A percentile compares a stretch with the other conserved stretches of the same genome.
These are phyloP conservation scores for Melangyna quadrimaculata DNA, from an alignment of 2,888 invertebrate species.

Conservation along the genomic window DNA sequence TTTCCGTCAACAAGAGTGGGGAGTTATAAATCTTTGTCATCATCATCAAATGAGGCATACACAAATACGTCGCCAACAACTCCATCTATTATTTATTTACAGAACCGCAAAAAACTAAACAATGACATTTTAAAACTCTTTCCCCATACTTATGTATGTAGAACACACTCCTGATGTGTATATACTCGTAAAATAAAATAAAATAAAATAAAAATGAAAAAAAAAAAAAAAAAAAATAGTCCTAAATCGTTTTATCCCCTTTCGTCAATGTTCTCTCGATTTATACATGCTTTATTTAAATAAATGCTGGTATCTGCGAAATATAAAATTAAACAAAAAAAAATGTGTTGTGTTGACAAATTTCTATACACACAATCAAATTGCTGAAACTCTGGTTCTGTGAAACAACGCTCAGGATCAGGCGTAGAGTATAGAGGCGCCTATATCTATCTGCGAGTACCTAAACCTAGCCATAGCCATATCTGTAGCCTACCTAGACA, in stretches of 20 bases:
- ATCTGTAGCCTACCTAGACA: not conserved
- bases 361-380: constrained; percentile 42
- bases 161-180: not conserved
- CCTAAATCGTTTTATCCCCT: constrained; percentile 14
- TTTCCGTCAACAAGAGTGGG: not conserved
- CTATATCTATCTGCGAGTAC: not conserved
- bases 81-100: constrained; percentile 26
- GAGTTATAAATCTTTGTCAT: constrained; percentile 20
- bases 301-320: constrained; percentile 17
- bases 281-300: constrained; percentile 18
- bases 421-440: not conserved
- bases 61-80: constrained; percentile 9
- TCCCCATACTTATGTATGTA: not conserved
- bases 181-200: no score
- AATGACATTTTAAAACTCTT: constrained; percentile 17
- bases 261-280: constrained; percentile 14
- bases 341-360: constrained; percentile 23
- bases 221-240: not conserved
- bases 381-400: constrained; percentile 20
- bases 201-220: not conserved
- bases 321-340: constrained; percentile 3
- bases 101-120: constrained; percentile 34
- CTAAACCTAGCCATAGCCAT: not conserved
- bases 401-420: not conserved
- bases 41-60: constrained; percentile 19